Evolutionary conservation across 1,140 invertebrate species (phyloP).

Genomic region (Holotrichia oblita): DNA sequence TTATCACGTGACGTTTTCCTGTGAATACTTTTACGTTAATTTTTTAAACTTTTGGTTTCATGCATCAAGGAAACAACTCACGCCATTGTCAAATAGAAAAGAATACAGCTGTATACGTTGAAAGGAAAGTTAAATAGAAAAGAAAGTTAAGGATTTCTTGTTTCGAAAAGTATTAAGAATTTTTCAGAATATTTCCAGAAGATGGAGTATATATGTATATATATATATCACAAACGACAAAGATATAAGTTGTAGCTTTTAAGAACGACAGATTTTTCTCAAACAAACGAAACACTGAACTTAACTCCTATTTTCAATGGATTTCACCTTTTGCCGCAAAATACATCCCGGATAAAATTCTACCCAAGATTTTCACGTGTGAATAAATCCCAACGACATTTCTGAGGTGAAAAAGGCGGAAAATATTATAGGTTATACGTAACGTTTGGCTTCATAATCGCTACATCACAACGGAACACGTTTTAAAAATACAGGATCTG

Average conservation of each 20-base stretch:
- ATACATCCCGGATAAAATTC: conserved; percentile 5
- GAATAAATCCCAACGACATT: background rate
- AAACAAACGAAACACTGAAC: background rate
- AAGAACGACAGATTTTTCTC: background rate
- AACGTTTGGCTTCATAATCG: background rate
- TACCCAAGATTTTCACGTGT: conserved; percentile 24
- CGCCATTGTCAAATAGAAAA: no score
- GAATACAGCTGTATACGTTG: no score
- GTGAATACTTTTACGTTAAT: no score
- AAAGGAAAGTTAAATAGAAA: no score
- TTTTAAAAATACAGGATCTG: background rate
- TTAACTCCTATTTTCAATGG: conserved; percentile 2
- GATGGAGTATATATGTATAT: no score
- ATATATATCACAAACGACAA: background rate
- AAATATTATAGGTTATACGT: background rate
- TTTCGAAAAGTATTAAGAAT: conserved; percentile 7
- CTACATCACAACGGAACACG: background rate
- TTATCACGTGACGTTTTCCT: no score
- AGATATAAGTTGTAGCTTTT: conserved; percentile 25
- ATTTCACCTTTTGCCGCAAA: conserved; percentile 24
- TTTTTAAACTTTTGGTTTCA: no score
- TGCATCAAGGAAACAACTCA: no score
- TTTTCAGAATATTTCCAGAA: conserved; percentile 11
- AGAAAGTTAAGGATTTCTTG: no score
- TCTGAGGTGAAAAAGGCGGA: background rate